A percentile compares a stretch with the other conserved stretches of the same genome.
These are phyloP conservation scores for Semnornis frantzii DNA, from an alignment of 2,113 vertebrate species.

Conservation along the genomic window DNA sequence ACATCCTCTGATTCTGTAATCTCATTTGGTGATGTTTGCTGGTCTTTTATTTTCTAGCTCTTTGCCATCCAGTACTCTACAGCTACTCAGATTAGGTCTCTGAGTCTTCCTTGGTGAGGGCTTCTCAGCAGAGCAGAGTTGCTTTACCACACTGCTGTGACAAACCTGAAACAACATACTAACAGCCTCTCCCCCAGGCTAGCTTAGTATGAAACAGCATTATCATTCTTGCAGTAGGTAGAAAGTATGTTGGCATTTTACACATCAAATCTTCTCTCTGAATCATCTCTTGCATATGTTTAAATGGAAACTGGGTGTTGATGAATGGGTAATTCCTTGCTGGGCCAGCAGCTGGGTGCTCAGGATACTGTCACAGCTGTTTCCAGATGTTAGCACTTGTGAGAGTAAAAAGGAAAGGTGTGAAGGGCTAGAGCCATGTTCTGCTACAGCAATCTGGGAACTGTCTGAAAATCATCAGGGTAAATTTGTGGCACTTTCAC, in stretches of 20 bases:
- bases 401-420: background rate
- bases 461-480: background rate
- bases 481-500: background rate
- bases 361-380: background rate
- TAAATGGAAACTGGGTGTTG: background rate
- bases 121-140: background rate
- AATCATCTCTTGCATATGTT: background rate
- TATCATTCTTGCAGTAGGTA: accelerated
- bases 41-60: background rate
- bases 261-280: background rate
- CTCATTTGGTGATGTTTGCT: background rate
- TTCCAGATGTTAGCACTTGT: background rate
- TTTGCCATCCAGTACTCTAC: background rate
- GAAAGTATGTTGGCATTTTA: background rate
- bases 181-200: background rate
- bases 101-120: background rate
- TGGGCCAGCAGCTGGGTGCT: background rate
- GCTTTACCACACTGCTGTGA: background rate
- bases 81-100: background rate
- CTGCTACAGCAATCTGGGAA: background rate
- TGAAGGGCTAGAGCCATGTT: background rate
- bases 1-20: background rate
- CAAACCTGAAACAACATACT: background rate
- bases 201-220: background rate
- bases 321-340: background rate